Evolutionary conservation across 1,140 invertebrate genomes (phyloP).

Genomic region (Ridgeia piscesae): DNA sequence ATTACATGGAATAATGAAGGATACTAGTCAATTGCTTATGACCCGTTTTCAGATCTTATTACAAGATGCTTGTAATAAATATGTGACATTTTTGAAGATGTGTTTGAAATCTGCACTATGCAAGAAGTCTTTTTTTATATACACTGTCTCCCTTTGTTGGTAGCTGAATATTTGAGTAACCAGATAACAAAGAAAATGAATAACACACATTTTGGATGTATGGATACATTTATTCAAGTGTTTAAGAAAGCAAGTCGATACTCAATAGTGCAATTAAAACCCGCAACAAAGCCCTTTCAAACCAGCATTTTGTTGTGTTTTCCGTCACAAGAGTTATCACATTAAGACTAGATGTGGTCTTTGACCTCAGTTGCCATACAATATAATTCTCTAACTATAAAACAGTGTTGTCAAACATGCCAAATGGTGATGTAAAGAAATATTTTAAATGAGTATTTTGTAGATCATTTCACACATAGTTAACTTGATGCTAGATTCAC

Average conservation of each 20-base stretch:
- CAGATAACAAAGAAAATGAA: background rate
- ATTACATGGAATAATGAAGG: conserved; percentile 81
- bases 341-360: background rate
- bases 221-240: background rate
- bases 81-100: background rate
- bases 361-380: background rate
- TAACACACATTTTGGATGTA: background rate
- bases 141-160: no score
- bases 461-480: background rate
- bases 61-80: background rate
- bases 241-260: background rate
- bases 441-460: background rate
- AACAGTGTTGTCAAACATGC: background rate
- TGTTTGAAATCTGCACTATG: background rate
- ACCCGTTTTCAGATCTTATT: background rate
- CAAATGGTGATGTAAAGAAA: background rate
- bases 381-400: background rate
- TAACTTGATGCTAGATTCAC: background rate
- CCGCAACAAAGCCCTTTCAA: background rate
- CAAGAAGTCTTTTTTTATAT: background rate
- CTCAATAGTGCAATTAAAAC: background rate
- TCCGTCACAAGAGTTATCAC: background rate
- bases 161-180: no score
- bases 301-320: background rate
- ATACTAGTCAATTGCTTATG: conserved; percentile 58